Base-by-base conservation (phyloP, 2,888 invertebrate species). In the Agrotis clavis region DNA sequence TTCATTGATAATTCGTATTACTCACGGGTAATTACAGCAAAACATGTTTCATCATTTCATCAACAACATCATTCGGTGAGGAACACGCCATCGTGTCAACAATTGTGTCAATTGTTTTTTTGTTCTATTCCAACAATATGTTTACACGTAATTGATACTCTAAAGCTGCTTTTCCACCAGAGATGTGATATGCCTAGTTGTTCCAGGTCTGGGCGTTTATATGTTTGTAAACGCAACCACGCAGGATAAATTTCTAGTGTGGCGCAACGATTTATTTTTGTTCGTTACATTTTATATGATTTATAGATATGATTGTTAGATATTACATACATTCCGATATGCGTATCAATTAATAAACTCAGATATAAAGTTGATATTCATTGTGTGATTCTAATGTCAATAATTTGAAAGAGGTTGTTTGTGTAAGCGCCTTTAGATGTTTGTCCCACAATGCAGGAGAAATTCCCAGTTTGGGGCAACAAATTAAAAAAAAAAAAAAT, bases 21-120 rank as follows among this genome's bases (percentile, higher is more conserved):
- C 19, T 59, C 57, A 53, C 4, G 25, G 2, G 1, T 51, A 59
- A 66, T 73, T 57, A 59, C 51, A 47, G 25, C 47, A 19, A 14
- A 45, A 56, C 19, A 19, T 41, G 18, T 3, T n/a, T n/a, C n/a
- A n/a, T n/a, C n/a, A n/a, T n/a, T n/a, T n/a, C n/a, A n/a, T n/a
- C n/a, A n/a, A n/a, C n/a, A n/a, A n/a, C 47, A 35, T 47, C 19
- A 75, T n/a, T 53, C 16, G 6, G 13, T 75, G 67, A 74, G 53
- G 11, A 51, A 19, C 67, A 75, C 50, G 67, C 64, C 13, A 30
- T 1, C 41, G 0, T 48, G 54, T 50, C 65, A 48, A 48, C 47
- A 19, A 45, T 2, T 13, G n/a, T 63, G 41, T 54, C 19, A 41
- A 53, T 14, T 2, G 18, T 4, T 45, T 74, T 41, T 16, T 9